These are phyloP conservation scores for Acrocephalus arundinaceus DNA, from an alignment of 2,113 vertebrate genomes.

Conservation along the genomic window DNA sequence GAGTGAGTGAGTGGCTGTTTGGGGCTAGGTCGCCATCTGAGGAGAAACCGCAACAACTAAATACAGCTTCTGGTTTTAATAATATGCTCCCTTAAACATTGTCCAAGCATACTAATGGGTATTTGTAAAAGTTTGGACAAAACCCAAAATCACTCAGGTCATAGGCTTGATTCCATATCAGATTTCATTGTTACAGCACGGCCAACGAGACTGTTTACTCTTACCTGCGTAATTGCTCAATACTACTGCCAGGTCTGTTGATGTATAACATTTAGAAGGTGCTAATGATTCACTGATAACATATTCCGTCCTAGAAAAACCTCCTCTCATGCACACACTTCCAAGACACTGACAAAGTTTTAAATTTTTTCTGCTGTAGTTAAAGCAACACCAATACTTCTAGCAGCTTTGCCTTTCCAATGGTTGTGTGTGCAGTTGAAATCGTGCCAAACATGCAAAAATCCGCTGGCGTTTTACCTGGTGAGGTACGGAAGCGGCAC, in stretches of 20 bases:
- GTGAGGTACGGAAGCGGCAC: slow-evolving; percentile 78
- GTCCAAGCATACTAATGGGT: not conserved
- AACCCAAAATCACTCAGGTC: not conserved
- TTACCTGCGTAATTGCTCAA: not conserved
- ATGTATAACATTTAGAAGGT: not conserved
- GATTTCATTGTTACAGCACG: not conserved
- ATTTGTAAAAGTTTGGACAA: not conserved
- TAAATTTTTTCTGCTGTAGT: not conserved
- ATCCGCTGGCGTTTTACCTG: slow-evolving; percentile 71
- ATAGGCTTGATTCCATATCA: not conserved
- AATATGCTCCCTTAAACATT: not conserved
- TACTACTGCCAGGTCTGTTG: not conserved
- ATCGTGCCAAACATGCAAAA: not conserved
- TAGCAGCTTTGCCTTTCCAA: not conserved
- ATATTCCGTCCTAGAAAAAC: not conserved
- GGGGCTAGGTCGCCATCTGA: not conserved
- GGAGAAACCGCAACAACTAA: not conserved
- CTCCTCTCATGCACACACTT: not conserved
- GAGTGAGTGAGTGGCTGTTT: not conserved
- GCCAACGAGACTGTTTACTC: not conserved
- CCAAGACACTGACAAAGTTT: not conserved
- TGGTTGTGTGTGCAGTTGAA: not conserved
- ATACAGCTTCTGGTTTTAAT: not conserved
- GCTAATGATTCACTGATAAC: not conserved
- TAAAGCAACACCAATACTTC: not conserved